phyloP scores from a whole-genome alignment of 2,797 vertebrate species.

The Coregonus sp. region DNA sequence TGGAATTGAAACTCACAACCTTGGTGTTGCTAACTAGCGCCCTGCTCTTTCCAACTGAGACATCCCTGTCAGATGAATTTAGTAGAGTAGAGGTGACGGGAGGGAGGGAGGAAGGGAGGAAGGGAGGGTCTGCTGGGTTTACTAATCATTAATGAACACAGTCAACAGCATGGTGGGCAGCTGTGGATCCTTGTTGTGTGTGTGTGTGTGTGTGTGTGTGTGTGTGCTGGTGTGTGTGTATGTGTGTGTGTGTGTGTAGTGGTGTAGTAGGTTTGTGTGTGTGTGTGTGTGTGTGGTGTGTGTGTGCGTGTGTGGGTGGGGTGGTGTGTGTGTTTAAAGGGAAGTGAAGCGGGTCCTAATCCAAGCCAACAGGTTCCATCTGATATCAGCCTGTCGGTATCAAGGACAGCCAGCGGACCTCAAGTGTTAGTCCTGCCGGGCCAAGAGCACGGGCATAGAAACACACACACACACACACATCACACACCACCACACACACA shows the following conservation, averaged over 20 bases:
- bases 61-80: neutral
- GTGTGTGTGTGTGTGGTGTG: slow-evolving; percentile 4
- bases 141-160: neutral
- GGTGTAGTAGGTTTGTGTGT: slow-evolving; percentile 14
- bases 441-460: neutral
- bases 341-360: slow-evolving; percentile 10
- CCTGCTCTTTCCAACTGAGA: no score
- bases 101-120: no score
- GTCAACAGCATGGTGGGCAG: neutral
- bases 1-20: no score
- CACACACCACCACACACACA: slow-evolving; percentile 22
- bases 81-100: neutral
- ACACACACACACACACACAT: neutral
- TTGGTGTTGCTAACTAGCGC: no score
- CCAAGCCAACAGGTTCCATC: slow-evolving; percentile 10
- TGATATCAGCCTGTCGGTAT: neutral
- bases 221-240: neutral
- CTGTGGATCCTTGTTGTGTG: neutral
- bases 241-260: neutral
- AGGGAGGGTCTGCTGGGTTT: neutral
- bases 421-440: neutral
- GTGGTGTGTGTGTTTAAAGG: neutral
- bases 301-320: neutral
- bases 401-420: slow-evolving; percentile 7
- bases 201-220: slow-evolving; percentile 4